Evolutionary conservation across 2,797 vertebrate genomes (phyloP).

Genomic region (Anguilla obscura): DNA sequence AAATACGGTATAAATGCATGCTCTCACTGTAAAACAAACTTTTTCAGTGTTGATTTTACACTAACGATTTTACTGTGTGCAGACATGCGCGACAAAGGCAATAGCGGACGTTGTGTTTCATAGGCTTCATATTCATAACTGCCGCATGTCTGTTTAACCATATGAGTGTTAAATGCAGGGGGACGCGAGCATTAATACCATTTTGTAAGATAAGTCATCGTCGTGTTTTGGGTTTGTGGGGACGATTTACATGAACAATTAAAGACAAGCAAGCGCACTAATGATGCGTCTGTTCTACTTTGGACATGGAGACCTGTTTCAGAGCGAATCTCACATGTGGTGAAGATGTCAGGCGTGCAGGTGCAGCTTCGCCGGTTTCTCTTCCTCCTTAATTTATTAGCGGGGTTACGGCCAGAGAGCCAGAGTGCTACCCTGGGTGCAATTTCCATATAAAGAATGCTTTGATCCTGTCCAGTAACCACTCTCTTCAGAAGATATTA

Average conservation of each 20-base stretch:
- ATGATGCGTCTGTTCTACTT: neutral
- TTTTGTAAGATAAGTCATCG: neutral
- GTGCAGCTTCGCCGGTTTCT: constrained; percentile 71
- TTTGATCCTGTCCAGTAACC: constrained; percentile 76
- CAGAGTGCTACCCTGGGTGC: constrained; percentile 71
- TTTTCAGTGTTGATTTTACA: neutral
- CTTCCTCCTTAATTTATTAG: constrained; percentile 78
- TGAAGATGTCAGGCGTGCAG: constrained; percentile 67
- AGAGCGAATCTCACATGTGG: constrained; percentile 45
- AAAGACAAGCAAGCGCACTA: neutral
- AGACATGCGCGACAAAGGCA: neutral
- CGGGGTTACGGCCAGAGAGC: constrained; percentile 70
- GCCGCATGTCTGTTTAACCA: neutral
- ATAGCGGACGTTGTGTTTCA: neutral
- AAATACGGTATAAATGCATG: neutral
- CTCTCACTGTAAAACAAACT: neutral
- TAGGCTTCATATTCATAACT: neutral
- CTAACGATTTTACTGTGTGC: neutral
- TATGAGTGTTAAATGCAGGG: neutral
- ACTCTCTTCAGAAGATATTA: constrained; percentile 51
- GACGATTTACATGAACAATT: neutral
- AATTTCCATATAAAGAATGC: constrained; percentile 77
- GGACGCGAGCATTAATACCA: neutral
- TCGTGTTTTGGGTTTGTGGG: neutral
- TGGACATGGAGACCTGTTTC: constrained; percentile 40